Evolutionary conservation across 1,140 invertebrate species (phyloP).

Genomic region (Ylistrum balloti): DNA sequence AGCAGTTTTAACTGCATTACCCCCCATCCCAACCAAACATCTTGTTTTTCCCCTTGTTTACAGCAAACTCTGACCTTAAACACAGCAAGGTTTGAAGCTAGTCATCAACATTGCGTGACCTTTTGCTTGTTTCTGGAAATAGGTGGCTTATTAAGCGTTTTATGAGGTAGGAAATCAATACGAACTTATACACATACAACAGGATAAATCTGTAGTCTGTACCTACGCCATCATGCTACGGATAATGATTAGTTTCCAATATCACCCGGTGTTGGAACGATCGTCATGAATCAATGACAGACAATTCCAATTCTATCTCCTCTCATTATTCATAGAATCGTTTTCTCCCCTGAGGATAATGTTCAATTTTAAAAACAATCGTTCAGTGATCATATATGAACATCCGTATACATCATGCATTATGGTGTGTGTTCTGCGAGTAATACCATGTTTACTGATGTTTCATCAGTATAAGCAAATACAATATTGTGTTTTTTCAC

Average conservation of each 20-base stretch:
- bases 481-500: neutral
- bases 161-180: constrained; percentile 33
- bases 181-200: neutral
- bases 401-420: neutral
- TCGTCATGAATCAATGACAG: neutral
- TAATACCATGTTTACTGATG: neutral
- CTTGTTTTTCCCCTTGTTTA: neutral
- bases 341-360: constrained; percentile 6
- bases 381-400: neutral
- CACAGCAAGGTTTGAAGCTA: neutral
- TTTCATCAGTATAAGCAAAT: neutral
- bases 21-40: no score
- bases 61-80: neutral
- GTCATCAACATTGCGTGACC: constrained; percentile 14
- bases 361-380: neutral
- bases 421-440: neutral
- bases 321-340: neutral
- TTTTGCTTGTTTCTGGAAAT: constrained; percentile 15
- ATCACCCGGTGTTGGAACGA: neutral
- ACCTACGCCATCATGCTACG: neutral
- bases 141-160: constrained; percentile 38
- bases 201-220: neutral
- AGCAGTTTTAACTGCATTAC: no score
- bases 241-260: constrained; percentile 38
- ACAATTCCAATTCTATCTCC: neutral